phyloP scores from a whole-genome alignment of 2,797 vertebrate genomes.

The Macroramphosus scolopax region DNA sequence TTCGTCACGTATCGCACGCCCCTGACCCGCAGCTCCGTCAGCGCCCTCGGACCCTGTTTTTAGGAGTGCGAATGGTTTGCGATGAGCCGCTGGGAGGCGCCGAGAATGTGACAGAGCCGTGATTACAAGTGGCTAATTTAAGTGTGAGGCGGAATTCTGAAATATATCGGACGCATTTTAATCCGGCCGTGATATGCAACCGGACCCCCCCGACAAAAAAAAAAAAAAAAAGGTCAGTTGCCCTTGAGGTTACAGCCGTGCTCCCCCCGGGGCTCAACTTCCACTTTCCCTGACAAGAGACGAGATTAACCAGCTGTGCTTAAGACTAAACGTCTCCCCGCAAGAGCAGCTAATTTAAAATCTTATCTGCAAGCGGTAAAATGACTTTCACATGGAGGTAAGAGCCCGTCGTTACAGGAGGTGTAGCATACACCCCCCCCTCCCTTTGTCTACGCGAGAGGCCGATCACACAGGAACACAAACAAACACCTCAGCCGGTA shows the following conservation, averaged over 20 bases:
- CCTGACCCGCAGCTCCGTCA: conserved; percentile 27
- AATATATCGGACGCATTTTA: conserved; percentile 50
- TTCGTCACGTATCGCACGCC: conserved; percentile 48
- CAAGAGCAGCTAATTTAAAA: conserved; percentile 46
- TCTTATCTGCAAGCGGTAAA: conserved; percentile 49
- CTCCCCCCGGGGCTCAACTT: conserved; percentile 39
- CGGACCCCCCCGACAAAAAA: conserved; percentile 22
- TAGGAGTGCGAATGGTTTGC: conserved; percentile 45
- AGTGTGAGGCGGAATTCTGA: conserved; percentile 42
- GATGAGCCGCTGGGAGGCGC: conserved; percentile 26
- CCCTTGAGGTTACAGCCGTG: conserved; percentile 51
- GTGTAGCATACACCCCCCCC: no score
- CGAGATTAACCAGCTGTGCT: conserved; percentile 55
- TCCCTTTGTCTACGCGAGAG: conserved; percentile 1
- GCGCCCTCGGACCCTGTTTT: conserved; percentile 30
- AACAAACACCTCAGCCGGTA: conserved; percentile 33
- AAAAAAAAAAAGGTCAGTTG: conserved; percentile 26
- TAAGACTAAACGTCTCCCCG: conserved; percentile 34
- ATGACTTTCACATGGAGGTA: conserved; percentile 34
- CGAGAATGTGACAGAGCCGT: conserved; percentile 32
- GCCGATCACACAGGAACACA: conserved; percentile 31
- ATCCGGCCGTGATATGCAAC: conserved; percentile 48
- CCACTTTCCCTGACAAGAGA: conserved; percentile 55
- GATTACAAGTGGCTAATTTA: conserved; percentile 61
- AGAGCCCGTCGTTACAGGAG: conserved; percentile 28